Conservation (phyloP, 2,888 invertebrate genomes). For the Drosophila mimica region DNA sequence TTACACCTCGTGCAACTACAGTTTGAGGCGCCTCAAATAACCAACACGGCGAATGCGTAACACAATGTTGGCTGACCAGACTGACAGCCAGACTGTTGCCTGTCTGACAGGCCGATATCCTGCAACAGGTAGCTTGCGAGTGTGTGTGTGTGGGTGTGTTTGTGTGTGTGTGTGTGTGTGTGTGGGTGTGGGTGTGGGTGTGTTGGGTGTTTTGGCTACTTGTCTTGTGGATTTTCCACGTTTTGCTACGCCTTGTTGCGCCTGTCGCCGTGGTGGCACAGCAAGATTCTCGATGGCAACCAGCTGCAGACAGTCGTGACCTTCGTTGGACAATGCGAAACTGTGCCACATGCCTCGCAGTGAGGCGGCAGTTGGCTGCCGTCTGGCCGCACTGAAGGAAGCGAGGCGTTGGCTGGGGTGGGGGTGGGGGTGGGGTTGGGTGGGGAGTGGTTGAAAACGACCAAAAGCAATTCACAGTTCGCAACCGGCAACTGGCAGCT, state of each 20-base stretch:
- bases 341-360: constrained; percentile 54
- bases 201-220: constrained; percentile 11
- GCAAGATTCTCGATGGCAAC: constrained; percentile 37
- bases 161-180: neutral
- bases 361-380: neutral
- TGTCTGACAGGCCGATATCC: constrained; percentile 18
- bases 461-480: constrained; percentile 8
- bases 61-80: constrained; percentile 27
- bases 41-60: constrained; percentile 39
- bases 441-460: neutral
- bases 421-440: neutral
- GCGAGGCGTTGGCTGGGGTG: no score
- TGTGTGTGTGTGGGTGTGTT: neutral
- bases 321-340: constrained; percentile 59
- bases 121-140: constrained; percentile 49
- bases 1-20: constrained; percentile 13
- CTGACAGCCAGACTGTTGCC: constrained; percentile 6
- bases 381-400: neutral
- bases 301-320: constrained; percentile 49
- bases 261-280: constrained; percentile 24
- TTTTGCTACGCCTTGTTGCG: constrained; percentile 42
- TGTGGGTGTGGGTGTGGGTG: neutral
- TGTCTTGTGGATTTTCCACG: constrained; percentile 50
- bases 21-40: neutral
- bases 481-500: neutral